These are phyloP conservation scores for Chinchilla lanigera DNA, from an alignment of 2,113 vertebrate species.

Conservation along the genomic window DNA sequence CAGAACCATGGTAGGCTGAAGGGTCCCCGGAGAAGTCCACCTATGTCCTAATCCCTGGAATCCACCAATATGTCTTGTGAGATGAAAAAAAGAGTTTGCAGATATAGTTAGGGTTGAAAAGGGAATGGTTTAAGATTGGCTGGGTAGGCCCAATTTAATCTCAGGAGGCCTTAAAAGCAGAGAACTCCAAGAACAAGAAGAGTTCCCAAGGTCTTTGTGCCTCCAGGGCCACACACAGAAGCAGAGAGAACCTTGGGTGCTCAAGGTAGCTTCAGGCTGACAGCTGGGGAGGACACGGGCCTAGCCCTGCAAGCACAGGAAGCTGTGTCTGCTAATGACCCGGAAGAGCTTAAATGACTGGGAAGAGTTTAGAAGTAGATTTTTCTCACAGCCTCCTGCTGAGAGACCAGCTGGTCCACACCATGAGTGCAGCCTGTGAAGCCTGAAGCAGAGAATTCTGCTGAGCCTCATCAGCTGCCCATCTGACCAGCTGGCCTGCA, in stretches of 20 bases:
- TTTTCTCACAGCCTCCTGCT: not conserved
- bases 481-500: not conserved
- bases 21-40: not conserved
- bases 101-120: not conserved
- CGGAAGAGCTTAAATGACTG: not conserved
- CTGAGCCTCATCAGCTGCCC: not conserved
- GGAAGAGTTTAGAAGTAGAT: not conserved
- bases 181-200: too few relatives aligned
- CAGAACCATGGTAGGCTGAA: not conserved
- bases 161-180: not conserved
- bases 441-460: fast-evolving
- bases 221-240: not conserved
- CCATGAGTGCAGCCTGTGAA: not conserved
- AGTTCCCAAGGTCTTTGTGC: not conserved
- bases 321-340: not conserved
- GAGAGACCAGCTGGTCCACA: not conserved
- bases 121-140: not conserved
- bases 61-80: fast-evolving
- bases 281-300: fast-evolving
- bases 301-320: not conserved
- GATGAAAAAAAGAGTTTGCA: not conserved
- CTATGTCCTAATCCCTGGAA: not conserved
- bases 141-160: not conserved
- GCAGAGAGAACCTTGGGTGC: not conserved
- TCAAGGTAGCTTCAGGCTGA: fast-evolving